Base-by-base conservation (phyloP, 1,140 invertebrate genomes). In the Bacillus rossius region DNA sequence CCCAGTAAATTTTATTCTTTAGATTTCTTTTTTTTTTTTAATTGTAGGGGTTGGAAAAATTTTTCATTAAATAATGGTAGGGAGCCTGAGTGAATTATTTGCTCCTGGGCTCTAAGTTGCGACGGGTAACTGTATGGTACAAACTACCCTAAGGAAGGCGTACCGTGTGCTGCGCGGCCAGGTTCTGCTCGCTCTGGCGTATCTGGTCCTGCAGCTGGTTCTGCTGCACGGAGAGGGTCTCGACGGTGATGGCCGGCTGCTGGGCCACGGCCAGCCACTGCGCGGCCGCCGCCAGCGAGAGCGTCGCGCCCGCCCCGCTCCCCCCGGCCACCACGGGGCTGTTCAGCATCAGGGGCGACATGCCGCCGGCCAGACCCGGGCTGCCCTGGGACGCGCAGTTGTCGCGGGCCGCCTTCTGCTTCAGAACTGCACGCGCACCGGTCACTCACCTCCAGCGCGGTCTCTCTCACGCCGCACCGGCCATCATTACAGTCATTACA, bases 161-260 rank as follows among this genome's bases (percentile, higher is more conserved):
- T 71, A 88, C 89, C 67, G 89, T 84, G 75, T 97, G 92, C 71
- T 98, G 95, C 41, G 94, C 94, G 63, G 87, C 86, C 55, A 98
- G 78, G 81, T 98, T 98, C 67, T 87, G 86, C 77, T 98, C 94
- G 66, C 92, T 95, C 74, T 98, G 93, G 64, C 85, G 84, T 48
- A 98, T 94, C 78, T 98, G 93, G 67, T 97, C 93, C 66, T 91
- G 86, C 55, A 96, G 74, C 50, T 85, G 82, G 61, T 84, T 83
- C 68, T 94, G 88, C 72, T 96, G 92, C 52, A 80, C 75, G 26
- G 74, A 72, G 42, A 81, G 69, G 60, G 72, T 73, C 34, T 81
- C 75, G 54, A 82, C 3, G 1, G 57, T 40, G 23, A 57, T 54
- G 29, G 51, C 40, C 40, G 51, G 16, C 29, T 41, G 51, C 55